Conservation (phyloP, 2,888 invertebrate genomes). For the Dendrolimus houi region DNA sequence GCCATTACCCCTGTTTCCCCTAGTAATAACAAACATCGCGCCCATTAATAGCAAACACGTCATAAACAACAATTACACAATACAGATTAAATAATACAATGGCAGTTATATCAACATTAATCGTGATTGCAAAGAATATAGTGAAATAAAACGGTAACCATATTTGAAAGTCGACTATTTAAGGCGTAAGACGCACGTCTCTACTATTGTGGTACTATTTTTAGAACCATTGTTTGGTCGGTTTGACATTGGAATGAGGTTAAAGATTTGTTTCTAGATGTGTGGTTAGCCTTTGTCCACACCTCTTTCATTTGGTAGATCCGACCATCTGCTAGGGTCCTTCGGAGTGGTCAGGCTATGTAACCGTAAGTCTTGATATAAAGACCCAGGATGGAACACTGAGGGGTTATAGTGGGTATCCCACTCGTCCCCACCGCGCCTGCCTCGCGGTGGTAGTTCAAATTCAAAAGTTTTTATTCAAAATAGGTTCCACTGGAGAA, state of each 20-base stretch:
- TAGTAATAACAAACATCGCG: not conserved
- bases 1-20: too few species aligned
- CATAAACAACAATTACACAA: slow-evolving; percentile 4
- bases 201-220: not conserved
- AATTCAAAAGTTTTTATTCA: too few species aligned
- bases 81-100: slow-evolving; percentile 1
- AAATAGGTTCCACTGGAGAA: too few species aligned
- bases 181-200: not conserved
- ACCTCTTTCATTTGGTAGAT: too few species aligned
- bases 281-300: too few species aligned
- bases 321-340: too few species aligned
- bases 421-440: too few species aligned
- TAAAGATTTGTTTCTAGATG: not conserved
- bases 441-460: too few species aligned
- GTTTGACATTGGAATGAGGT: not conserved
- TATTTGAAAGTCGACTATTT: not conserved
- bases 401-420: too few species aligned
- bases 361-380: too few species aligned
- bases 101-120: not conserved
- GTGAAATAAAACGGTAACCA: not conserved
- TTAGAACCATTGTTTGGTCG: not conserved
- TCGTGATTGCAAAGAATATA: not conserved
- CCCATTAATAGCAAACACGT: not conserved
- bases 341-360: too few species aligned
- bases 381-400: too few species aligned